Evolutionary conservation across 92 coral and sea anemone genomes (phyloP), one percentile per base, ranked within the genome.

Genomic region (Parazoanthus swiftii): DNA sequence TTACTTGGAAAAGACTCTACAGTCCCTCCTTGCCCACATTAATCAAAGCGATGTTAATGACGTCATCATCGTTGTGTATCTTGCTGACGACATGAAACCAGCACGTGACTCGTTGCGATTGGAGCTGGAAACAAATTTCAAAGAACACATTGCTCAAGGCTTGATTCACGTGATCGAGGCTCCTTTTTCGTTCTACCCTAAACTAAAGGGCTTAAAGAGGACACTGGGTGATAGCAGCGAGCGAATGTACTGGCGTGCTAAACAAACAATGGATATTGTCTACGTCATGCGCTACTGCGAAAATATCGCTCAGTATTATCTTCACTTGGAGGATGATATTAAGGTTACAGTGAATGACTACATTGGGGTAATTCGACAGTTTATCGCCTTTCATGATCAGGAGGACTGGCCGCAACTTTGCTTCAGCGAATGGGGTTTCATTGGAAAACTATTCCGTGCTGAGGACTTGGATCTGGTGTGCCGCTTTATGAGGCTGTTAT

Each of bases 301-400:
- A 39, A 91, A 86, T 36, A 82, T 97, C 8, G 91, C 98, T 1
- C 87, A 90, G 33, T 95, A 93, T 76, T 97, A 97, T 67, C 77
- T 97, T 38, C 99, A 97, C 21, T 88, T 97, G 65, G 99, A 97
- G 81, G 99, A 97, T 71, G 99, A 97, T 89, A 95, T 97, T 46
- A 85, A 74, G n/a, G 86, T 44, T 21, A 85, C 95, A 10, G 83
- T 72, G 66, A 87, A 86, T 25, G 89, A 92, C 81, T 91, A 90
- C 65, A 84, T 95, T 58, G 77, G 66, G 16, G 86, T 82, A 43
- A 95, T 97, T 48, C 87, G 91, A 50, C 54, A 81, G 25, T 93
- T 90, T 80, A 92, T 97, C 43, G 85, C 92, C 81, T 89, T 70
- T 26, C 85, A 80, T 72, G 79, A 74, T 63, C 78, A 76, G 26